These are phyloP conservation scores for Chloroclysta siterata DNA, from an alignment of 2,888 invertebrate species.

Conservation along the genomic window DNA sequence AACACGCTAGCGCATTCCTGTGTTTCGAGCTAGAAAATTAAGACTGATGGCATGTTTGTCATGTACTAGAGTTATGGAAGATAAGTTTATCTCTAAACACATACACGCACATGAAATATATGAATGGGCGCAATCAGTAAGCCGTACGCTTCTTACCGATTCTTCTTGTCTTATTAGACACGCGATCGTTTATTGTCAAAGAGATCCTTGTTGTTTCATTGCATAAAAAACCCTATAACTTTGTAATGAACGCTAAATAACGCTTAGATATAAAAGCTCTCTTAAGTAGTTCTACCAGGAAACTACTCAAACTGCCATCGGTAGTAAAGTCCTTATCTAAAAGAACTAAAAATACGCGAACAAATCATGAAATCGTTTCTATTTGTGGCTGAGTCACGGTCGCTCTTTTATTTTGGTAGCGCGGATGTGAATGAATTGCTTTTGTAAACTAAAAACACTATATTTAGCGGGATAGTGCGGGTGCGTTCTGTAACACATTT, in stretches of 20 bases:
- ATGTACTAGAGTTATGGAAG: constrained; percentile 3
- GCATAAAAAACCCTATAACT: too few species aligned
- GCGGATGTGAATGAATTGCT: constrained; percentile 61
- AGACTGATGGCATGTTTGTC: constrained; percentile 16
- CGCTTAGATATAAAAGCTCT: too few species aligned
- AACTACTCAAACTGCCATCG: neutral
- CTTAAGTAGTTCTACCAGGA: neutral
- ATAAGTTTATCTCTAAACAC: neutral
- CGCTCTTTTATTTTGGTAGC: constrained; percentile 54
- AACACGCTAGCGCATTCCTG: constrained; percentile 22
- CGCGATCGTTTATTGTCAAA: too few species aligned
- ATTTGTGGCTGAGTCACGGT: constrained; percentile 56
- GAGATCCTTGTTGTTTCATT: too few species aligned
- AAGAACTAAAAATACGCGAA: constrained; percentile 27
- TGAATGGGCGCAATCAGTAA: too few species aligned
- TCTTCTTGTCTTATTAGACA: too few species aligned
- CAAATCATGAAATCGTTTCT: constrained; percentile 32
- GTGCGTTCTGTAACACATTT: constrained; percentile 12
- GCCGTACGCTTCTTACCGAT: too few species aligned
- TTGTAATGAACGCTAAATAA: too few species aligned
- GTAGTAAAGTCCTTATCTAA: constrained; percentile 23
- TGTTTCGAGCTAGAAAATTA: constrained; percentile 25
- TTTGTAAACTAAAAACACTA: constrained; percentile 62
- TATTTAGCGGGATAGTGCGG: constrained; percentile 60
- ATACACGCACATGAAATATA: neutral